These are phyloP conservation scores for Celastrina argiolus DNA, from an alignment of 2,888 invertebrate species.

Conservation along the genomic window DNA sequence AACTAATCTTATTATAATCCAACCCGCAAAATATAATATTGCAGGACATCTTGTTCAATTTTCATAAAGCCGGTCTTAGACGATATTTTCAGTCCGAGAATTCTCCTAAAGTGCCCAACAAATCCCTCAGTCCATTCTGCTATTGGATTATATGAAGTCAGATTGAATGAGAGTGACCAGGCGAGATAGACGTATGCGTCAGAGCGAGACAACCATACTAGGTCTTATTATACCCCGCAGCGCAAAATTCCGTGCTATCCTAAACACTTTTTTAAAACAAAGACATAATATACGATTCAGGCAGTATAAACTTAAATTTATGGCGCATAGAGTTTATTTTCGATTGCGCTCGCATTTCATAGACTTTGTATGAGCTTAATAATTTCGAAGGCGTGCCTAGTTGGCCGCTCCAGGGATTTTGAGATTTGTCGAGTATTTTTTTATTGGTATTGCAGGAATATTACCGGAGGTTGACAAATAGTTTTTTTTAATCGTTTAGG, in stretches of 20 bases:
- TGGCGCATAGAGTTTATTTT: slow-evolving; percentile 36
- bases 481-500: slow-evolving; percentile 40
- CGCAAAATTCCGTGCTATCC: slow-evolving; percentile 68
- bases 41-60: slow-evolving; percentile 37
- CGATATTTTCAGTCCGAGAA: slow-evolving; percentile 48
- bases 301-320: slow-evolving; percentile 33
- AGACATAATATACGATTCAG: slow-evolving; percentile 36
- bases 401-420: slow-evolving; percentile 66
- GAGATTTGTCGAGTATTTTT: slow-evolving; percentile 68
- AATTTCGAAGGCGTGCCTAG: slow-evolving; percentile 74
- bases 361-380: slow-evolving; percentile 60
- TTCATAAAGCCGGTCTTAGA: slow-evolving; percentile 48
- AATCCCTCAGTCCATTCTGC: slow-evolving; percentile 57
- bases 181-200: slow-evolving; percentile 33
- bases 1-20: background rate
- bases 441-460: slow-evolving; percentile 65
- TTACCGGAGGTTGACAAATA: slow-evolving; percentile 54
- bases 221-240: slow-evolving; percentile 53
- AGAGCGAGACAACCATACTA: slow-evolving; percentile 35
- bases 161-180: slow-evolving; percentile 59
- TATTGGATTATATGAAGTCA: slow-evolving; percentile 64
- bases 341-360: slow-evolving; percentile 18
- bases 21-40: slow-evolving; percentile 14
- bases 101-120: slow-evolving; percentile 52
- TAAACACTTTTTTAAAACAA: slow-evolving; percentile 56